Evolutionary conservation across 2,888 invertebrate species (phyloP).

Genomic region (Phania funesta): DNA sequence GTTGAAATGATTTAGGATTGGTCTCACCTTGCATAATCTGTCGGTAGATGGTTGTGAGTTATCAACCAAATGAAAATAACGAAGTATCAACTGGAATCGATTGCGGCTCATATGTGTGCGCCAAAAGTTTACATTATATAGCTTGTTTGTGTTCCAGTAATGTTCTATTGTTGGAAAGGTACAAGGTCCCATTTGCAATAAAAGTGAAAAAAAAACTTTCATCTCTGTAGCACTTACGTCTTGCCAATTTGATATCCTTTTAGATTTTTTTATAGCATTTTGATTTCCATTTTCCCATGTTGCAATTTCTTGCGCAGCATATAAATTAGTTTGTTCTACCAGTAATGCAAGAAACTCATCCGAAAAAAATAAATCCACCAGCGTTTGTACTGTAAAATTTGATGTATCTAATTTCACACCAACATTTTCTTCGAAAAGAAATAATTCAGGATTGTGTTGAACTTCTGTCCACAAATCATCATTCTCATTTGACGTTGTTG

Average conservation of each 20-base stretch:
- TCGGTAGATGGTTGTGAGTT: conserved; percentile 28
- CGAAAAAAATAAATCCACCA: conserved; percentile 54
- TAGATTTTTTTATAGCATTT: no score
- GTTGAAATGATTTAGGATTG: conserved; percentile 12
- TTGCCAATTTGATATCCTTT: neutral
- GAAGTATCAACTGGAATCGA: conserved; percentile 26
- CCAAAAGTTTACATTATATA: conserved; percentile 10
- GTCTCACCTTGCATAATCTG: conserved; percentile 4
- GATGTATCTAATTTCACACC: conserved; percentile 46
- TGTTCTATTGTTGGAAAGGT: conserved; percentile 12
- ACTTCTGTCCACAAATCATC: conserved; percentile 9
- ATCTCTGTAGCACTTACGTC: neutral
- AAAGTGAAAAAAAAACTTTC: neutral
- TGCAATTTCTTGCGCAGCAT: no score
- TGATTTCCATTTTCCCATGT: no score
- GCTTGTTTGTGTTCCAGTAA: neutral
- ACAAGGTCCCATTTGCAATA: conserved; percentile 21
- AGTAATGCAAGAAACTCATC: conserved; percentile 23
- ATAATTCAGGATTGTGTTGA: conserved; percentile 7
- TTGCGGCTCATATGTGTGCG: conserved; percentile 28
- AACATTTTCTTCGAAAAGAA: conserved; percentile 40
- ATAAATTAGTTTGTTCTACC: conserved; percentile 5
- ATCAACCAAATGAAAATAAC: conserved; percentile 28
- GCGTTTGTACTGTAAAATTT: conserved; percentile 41
- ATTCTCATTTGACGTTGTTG: conserved; percentile 4